Evolutionary conservation across 2,797 vertebrate genomes (phyloP), one percentile per base, ranked within the genome.

Genomic region (Poecilia gillii): DNA sequence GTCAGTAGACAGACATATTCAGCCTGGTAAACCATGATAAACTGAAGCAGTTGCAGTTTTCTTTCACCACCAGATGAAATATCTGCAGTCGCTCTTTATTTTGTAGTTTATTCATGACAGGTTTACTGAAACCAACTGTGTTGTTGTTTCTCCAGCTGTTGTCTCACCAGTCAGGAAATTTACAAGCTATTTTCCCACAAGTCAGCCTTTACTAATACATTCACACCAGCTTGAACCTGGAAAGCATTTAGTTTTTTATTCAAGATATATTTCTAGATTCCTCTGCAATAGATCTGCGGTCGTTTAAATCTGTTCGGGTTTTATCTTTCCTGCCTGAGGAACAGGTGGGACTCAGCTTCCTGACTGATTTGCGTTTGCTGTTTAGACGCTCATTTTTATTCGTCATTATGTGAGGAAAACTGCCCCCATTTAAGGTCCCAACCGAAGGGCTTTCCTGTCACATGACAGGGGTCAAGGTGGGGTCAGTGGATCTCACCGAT

Each of bases 401-500:
- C 92, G 78, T 91, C 88, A 92, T 89, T 86, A 87, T 88, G 88
- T 86, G 84, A 81, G 84, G 85, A 87, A 84, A 82, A 13, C 64
- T 74, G 79, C 71, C 41, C 25, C 3, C 53, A 47, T 75, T 73
- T 47, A 77, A 88, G 86, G 82, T 77, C 87, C 85, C 82, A 90
- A 87, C 89, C n/a, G 43, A 81, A 53, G 55, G 91, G 87, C 85
- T 77, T 59, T 92, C 90, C 83, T 82, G 91, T 94, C 91, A 94
- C 86, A 91, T 91, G 91, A 90, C 92, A 91, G 85, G 84, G 92
- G 91, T 96, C 93, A 92, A 77, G 33, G 86, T 82, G 80, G 91
- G 95, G 90, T 93, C 91, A 91, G 91, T 80, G 81, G 91, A 90
- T 92, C 90, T 92, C 91, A 95, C 96, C 96, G 95, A 94, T 96